Evolutionary conservation across 2,797 vertebrate species (phyloP), one percentile per base, ranked within the genome.

Genomic region (Huso huso): DNA sequence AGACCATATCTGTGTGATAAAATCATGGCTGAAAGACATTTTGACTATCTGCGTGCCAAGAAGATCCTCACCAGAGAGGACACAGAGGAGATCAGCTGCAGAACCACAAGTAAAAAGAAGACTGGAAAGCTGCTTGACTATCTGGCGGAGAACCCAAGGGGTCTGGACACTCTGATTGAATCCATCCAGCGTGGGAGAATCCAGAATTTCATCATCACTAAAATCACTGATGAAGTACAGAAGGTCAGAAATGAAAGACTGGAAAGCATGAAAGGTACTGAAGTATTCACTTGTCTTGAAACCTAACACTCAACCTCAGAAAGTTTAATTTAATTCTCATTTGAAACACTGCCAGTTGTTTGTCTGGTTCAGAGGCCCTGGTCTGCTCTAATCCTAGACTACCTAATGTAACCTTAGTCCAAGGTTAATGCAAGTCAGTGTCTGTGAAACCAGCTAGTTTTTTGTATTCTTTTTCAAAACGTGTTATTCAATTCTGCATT

Each of bases 1-100:
- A 82, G 89, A 61, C 86, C 84, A 6, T 90, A 89, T 71, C 72
- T 91, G 37, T 90, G 89, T 77, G 87, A 88, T 64, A 91, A 90
- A 82, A 86, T 92, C 64, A 88, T 90, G 72, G 89, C 89, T 0
- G 89, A 90, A 69, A 85, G 88, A 75, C 90, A 92, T 73, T 90
- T 91, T 73, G 90, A 92, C 79, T 90, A 89, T 74, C 76, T 90
- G 0, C 87, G 90, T 61, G 88, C 88, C 59, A 88, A 83, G 77
- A 90, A 86, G 84, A 90, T 91, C 70, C 79, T 91, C 61, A 88
- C 86, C 23, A 85, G 83, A 77, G 89, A 91, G 65, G 89, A 92
- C 55, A 84, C 87, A 1, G 89, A 91, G 78, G 89, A 91, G 78
- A 92, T 91, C 73, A 84, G 84, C 74, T 86, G 87, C 73, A 82